A percentile compares a stretch with the other conserved stretches of the same genome.
Evolutionary conservation across 2,113 vertebrate genomes (phyloP).

Genomic region (Eonycteris spelaea): DNA sequence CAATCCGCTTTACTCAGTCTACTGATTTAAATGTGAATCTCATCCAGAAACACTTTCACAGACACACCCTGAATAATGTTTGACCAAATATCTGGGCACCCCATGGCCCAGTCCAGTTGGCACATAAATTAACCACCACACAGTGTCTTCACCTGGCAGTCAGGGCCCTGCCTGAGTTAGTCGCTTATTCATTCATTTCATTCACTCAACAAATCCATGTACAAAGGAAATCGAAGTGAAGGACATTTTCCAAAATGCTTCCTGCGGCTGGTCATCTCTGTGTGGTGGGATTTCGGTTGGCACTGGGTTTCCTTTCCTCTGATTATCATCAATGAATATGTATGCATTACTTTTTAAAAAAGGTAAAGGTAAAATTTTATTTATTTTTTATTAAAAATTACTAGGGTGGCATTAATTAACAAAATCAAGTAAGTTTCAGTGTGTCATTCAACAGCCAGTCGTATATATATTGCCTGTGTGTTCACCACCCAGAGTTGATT

Average conservation of each 20-base stretch:
- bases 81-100: not conserved
- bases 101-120: not conserved
- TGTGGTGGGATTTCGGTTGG: not conserved
- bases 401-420: too few species aligned
- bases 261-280: not conserved
- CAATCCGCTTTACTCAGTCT: not conserved
- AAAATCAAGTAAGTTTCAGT: too few species aligned
- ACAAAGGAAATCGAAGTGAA: not conserved
- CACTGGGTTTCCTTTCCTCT: not conserved
- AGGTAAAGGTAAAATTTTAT: too few species aligned
- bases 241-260: not conserved
- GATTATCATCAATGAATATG: not conserved
- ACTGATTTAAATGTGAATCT: not conserved
- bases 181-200: rapidly evolving
- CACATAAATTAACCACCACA: not conserved
- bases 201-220: not conserved
- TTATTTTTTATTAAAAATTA: too few species aligned
- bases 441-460: too few species aligned
- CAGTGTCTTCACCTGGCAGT: rapidly evolving
- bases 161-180: not conserved
- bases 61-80: not conserved
- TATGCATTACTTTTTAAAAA: not conserved
- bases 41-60: not conserved
- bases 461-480: too few species aligned
- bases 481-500: too few species aligned